Base-by-base conservation (phyloP, 1,140 invertebrate species). In the Elymnias hypermnestra region DNA sequence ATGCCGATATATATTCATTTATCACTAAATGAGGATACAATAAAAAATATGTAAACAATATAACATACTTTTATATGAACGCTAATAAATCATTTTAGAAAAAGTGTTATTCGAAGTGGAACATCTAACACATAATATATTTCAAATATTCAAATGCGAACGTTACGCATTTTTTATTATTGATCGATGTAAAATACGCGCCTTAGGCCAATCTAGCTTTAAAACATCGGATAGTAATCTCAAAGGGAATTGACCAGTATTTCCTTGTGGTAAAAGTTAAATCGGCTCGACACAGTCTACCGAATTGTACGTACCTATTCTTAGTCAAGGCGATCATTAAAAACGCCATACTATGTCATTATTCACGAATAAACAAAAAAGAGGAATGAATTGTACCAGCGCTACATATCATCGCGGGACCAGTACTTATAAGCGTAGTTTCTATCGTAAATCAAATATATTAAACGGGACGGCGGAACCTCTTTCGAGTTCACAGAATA, bases 401-500 rank as follows among this genome's bases (percentile, higher is more conserved):
- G 64, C 74, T 47, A 76, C 76, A 83, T 83, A 81, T 81, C 79
- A 83, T 75, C 64, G 73, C 31, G 49, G 57, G 67, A 75, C 72
- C 69, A 81, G 77, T 68, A 72, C 70, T 83, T 79, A 82, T 64
- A 53, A 59, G 61, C 60, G 72, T 75, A 77, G 74, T 77, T 79
- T 81, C 75, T 79, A 81, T 81, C 76, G 74, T 85, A 85, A 85
- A 85, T 84, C 81, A 84, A 84, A 83, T 63, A 84, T 84, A 84
- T 84, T 84, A 84, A 84, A 79, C 73, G 64, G 69, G 64, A 83
- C 69, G 72, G 69, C 73, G 70, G 76, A 72, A 83, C 77, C 78
- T 85, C 81, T 83, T 83, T 85, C 63, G 63, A 78, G 78, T 81
- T 83, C 75, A 77, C 75, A 83, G 58, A 72, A 83, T 85, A 85